Conservation (phyloP, 2,888 invertebrate species). For the Macrophya annulata region DNA sequence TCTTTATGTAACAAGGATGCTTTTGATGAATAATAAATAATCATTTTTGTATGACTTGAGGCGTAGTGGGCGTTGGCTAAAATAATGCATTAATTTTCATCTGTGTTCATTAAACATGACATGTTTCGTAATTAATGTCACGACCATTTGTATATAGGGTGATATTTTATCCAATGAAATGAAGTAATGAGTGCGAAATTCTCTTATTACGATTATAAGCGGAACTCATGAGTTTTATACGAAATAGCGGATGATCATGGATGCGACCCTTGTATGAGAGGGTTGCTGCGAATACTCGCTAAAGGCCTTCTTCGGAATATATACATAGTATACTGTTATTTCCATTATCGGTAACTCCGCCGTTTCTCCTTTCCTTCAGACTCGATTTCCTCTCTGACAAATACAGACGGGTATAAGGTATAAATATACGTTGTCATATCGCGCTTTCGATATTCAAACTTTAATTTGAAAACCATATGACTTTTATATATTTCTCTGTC, state of each 20-base stretch:
- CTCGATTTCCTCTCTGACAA: background rate
- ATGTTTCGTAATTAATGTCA: slow-evolving; percentile 23
- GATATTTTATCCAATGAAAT: background rate
- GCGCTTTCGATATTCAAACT: background rate
- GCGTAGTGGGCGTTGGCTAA: background rate
- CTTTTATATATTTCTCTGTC: background rate
- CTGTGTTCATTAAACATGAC: slow-evolving; percentile 2
- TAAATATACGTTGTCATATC: background rate
- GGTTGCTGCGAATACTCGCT: slow-evolving; percentile 13
- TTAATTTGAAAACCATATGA: background rate
- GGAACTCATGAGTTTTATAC: background rate
- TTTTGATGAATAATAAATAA: slow-evolving; percentile 23
- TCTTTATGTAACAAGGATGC: background rate
- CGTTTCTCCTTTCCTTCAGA: background rate
- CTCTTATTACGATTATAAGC: background rate
- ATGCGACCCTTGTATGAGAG: background rate
- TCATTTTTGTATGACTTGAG: background rate
- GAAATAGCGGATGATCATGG: background rate
- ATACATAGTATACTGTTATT: background rate
- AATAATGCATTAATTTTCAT: slow-evolving; percentile 36
- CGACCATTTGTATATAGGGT: background rate
- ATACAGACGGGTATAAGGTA: background rate
- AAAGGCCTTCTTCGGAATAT: slow-evolving; percentile 11
- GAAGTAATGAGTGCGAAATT: background rate
- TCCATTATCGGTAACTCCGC: slow-evolving; percentile 18